These are phyloP conservation scores for Halcyon malimbica DNA, from an alignment of 2,113 vertebrate species.

Conservation along the genomic window DNA sequence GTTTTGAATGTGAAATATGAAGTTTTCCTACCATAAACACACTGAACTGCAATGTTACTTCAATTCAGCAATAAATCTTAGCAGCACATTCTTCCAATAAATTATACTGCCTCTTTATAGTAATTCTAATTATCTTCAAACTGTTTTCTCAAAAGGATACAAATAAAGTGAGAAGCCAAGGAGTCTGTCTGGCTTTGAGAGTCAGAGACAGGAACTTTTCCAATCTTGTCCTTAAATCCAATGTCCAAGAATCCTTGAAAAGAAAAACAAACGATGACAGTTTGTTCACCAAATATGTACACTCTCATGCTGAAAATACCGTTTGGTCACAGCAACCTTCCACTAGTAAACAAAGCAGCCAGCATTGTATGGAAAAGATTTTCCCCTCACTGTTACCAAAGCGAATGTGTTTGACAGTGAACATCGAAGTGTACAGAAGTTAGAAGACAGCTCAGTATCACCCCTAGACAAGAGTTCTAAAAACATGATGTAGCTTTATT, in stretches of 20 bases:
- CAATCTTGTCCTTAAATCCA: conserved; percentile 85
- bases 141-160: conserved; percentile 87
- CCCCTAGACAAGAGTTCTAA: not conserved
- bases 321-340: not conserved
- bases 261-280: conserved; percentile 20
- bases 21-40: not conserved
- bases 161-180: conserved; percentile 87
- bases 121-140: not conserved
- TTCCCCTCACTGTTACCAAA: not conserved
- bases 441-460: not conserved
- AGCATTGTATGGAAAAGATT: not conserved
- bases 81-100: not conserved
- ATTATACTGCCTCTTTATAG: not conserved
- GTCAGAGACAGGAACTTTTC: conserved; percentile 83
- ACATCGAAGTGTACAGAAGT: not conserved
- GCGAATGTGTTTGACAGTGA: not conserved
- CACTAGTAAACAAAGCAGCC: not conserved
- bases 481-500: not conserved
- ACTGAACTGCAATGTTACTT: not conserved
- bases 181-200: conserved; percentile 82
- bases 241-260: conserved; percentile 89
- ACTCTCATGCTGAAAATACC: not conserved
- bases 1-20: not conserved
- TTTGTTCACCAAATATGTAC: not conserved
- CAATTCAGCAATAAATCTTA: not conserved